phyloP scores from a whole-genome alignment of 2,888 invertebrate genomes.

The Hetaerina titia region DNA sequence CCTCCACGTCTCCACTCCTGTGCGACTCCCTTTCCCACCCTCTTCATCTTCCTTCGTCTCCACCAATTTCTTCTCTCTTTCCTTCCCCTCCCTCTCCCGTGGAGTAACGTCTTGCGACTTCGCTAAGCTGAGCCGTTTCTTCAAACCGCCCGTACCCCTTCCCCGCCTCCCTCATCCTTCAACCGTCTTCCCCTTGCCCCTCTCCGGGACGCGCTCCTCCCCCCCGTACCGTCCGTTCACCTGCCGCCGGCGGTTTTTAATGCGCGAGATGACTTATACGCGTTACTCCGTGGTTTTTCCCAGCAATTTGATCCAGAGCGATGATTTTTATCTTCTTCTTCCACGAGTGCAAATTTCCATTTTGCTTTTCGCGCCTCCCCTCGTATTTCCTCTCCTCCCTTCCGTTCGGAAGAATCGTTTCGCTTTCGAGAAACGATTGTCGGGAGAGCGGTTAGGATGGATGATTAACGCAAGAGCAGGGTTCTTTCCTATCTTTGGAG shows the following conservation, averaged over 20 bases:
- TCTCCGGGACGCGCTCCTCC: not conserved
- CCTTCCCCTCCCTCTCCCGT: not conserved
- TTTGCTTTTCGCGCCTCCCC: constrained; percentile 2
- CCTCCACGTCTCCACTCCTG: too few species aligned
- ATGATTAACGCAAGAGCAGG: constrained; percentile 22
- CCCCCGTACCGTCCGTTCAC: not conserved
- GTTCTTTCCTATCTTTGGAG: not conserved
- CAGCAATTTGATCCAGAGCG: not conserved
- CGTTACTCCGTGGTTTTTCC: constrained; percentile 40
- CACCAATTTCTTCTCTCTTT: not conserved
- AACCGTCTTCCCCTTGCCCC: not conserved
- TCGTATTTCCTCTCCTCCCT: not conserved
- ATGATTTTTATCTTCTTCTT: constrained; percentile 36
- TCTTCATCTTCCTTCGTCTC: not conserved
- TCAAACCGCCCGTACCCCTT: not conserved
- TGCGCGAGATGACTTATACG: not conserved
- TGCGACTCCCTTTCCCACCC: not conserved
- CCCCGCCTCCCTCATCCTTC: not conserved
- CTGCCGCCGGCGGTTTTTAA: constrained; percentile 8
- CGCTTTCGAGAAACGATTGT: constrained; percentile 20
- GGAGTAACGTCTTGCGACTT: not conserved
- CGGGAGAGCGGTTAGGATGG: not conserved
- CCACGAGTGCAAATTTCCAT: constrained; percentile 15
- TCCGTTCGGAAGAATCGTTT: constrained; percentile 1
- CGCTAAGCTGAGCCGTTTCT: not conserved